Base-by-base conservation (phyloP, 2,888 invertebrate species). In the Globia sparganii region DNA sequence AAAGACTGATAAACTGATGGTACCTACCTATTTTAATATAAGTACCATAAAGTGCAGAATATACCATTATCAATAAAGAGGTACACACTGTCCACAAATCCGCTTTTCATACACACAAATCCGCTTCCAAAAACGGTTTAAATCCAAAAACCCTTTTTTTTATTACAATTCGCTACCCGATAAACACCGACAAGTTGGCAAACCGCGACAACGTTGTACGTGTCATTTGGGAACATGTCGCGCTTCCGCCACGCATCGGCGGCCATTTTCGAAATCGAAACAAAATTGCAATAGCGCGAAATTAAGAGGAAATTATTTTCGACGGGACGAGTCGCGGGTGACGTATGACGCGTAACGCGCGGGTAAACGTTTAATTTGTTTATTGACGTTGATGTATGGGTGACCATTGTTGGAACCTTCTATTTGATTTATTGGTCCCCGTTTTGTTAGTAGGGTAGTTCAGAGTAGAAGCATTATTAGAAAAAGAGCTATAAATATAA, bases 241-340 rank as follows among this genome's bases (percentile, higher is more conserved):
- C 53, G 49, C 53, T 85, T 80, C 78, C 87, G 87, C 88, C 90
- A 89, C 89, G 87, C 88, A 87, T 76, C 86, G 71, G 71, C 82
- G 86, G 90, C 91, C 91, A 91, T 92, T 92, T 92, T 92, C 72
- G 84, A 92, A 90, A 91, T 90, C 89, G 89, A 89, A 89, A 92
- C 90, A 87, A 91, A 92, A 93, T 92, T 91, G 89, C 91, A 86
- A 85, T 85, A 80, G 88, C 87, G 87, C 89, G 84, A 91, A 93
- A 93, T 93, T 92, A 91, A 90, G 88, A 84, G 89, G 86, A 91
- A 93, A 93, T 94, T 93, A 89, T 93, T 92, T 93, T 89, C 85
- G 88, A 90, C 81, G 84, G 86, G 88, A 90, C 81, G 86, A 87
- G 86, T 87, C 87, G 85, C 40, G 40, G 2, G 86, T 80, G 84